Base-by-base conservation (phyloP, 2,113 vertebrate species). In the Malurus cyaneus region DNA sequence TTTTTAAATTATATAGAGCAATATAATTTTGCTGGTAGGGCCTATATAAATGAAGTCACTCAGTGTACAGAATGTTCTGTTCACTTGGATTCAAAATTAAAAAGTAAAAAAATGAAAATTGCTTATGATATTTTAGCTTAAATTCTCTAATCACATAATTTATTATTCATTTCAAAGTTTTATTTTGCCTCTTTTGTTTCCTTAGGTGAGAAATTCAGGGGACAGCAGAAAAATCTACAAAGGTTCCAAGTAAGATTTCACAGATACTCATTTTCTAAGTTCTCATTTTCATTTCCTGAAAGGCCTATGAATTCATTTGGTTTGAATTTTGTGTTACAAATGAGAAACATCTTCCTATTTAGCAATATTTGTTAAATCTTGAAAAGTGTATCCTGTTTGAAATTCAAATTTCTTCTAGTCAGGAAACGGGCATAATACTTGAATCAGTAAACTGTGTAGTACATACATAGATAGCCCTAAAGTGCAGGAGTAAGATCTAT, bases 161-260 rank as follows among this genome's bases (percentile, higher is more conserved):
- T 16, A 89, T 62, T 67, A 87, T 36, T 10, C 2, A 80, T 62
- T 80, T 89, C 29, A 80, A 95, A 80, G 16, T 77, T 94, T 95
- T 90, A 72, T 91, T 62, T 87, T 97, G 13, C 67, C 18, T 7
- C 60, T 94, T 92, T 82, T 56, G 92, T 72, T 93, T 94, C 64
- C 77, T 83, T 95, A 98, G 97, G 95, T 96, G 91, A 98, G 91
- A 96, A 88, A 73, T 89, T 92, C 84, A 66, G 82, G 86, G 94
- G 91, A 87, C 39, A 95, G 23, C 86, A 36, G 32, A 79, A 95
- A 95, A 97, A 96, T 88, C 95, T 89, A 83, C 97, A 77, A 74
- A 97, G 82, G 77, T 52, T 92, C 67, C 94, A 97, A 97, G 98
- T 98, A 98, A 98, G 98, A 93, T 88, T 96, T 96, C 57, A 95